Evolutionary conservation across 2,113 vertebrate species (phyloP).

Genomic region (Carollia perspicillata): DNA sequence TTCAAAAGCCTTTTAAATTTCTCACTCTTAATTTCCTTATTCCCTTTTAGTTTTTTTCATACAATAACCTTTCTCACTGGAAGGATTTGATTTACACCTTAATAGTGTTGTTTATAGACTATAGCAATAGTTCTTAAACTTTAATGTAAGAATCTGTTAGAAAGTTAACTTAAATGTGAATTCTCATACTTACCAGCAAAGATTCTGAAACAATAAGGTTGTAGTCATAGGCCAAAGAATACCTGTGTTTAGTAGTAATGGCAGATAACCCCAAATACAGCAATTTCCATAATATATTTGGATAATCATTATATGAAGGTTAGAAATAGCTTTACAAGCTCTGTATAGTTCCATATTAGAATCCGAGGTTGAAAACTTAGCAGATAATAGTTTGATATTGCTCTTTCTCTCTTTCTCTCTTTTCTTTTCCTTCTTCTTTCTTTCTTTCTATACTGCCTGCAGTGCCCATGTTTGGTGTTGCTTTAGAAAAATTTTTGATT

Average conservation of each 20-base stretch:
- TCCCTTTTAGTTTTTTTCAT: neutral
- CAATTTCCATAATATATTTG: neutral
- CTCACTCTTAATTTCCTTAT: neutral
- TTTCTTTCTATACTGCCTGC: neutral
- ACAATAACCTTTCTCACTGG: neutral
- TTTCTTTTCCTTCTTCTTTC: too few relatives aligned
- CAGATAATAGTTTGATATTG: neutral
- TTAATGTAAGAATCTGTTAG: neutral
- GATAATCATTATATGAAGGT: neutral
- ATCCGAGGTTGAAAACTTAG: neutral
- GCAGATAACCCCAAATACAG: neutral
- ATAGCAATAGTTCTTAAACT: neutral
- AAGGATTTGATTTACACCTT: neutral
- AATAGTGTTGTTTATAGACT: neutral
- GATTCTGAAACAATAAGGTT: constrained; percentile 26
- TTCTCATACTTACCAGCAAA: constrained; percentile 22
- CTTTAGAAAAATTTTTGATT: neutral
- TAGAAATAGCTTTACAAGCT: neutral
- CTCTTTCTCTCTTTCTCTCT: neutral
- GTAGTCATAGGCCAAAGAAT: neutral
- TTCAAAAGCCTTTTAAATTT: neutral
- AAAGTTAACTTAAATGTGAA: constrained; percentile 48
- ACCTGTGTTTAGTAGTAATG: neutral
- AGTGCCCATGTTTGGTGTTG: fast-evolving
- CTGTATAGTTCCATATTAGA: neutral